These are phyloP conservation scores for Progne subis DNA, from an alignment of 2,113 vertebrate genomes.

Conservation along the genomic window DNA sequence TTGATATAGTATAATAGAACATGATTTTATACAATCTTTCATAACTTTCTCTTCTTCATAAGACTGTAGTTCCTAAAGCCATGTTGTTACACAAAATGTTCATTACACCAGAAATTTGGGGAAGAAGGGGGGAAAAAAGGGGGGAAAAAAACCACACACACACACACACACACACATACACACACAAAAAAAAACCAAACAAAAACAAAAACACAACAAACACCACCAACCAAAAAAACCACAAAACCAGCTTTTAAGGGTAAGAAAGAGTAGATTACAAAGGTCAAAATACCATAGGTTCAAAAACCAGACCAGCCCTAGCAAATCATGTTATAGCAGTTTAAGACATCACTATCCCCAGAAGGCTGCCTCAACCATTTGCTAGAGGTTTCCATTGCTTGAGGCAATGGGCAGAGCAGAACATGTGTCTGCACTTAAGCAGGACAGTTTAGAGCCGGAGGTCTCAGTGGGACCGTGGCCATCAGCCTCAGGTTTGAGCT, in stretches of 20 bases:
- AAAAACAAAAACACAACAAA: too few relatives aligned
- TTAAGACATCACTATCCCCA: background rate
- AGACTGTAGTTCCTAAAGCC: background rate
- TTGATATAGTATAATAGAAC: background rate
- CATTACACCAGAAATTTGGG: background rate
- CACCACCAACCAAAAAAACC: too few relatives aligned
- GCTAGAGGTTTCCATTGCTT: background rate
- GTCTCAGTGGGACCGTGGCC: rapidly evolving
- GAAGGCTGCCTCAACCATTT: background rate
- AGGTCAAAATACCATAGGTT: background rate
- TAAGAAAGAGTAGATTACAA: background rate
- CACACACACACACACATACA: too few relatives aligned
- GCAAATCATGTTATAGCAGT: background rate
- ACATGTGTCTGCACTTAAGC: background rate
- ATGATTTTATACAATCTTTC: background rate
- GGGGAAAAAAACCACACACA: background rate
- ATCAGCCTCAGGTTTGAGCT: background rate
- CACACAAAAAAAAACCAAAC: background rate
- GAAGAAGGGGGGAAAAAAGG: rapidly evolving
- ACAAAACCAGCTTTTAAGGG: background rate
- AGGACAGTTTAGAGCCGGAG: background rate
- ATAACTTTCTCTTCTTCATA: background rate
- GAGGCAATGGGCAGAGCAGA: background rate
- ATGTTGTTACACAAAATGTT: background rate
- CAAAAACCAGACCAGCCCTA: background rate